phyloP scores from a whole-genome alignment of 1,140 invertebrate genomes.

The Brachionus rubens region DNA sequence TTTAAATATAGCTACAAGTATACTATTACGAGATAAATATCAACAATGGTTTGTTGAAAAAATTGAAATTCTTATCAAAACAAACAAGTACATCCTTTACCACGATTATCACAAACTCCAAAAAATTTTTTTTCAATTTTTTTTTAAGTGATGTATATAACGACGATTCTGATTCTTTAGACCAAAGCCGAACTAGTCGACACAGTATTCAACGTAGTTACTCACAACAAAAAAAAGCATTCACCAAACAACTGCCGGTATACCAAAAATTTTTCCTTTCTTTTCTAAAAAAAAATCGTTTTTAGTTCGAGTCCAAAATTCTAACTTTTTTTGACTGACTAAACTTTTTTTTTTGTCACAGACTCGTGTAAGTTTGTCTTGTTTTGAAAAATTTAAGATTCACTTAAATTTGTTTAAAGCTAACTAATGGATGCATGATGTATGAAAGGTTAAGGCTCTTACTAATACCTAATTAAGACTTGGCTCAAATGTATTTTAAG shows the following conservation, averaged over 20 bases:
- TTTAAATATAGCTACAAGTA: conserved; percentile 70
- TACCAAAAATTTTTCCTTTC: neutral
- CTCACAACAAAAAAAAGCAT: neutral
- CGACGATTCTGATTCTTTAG: conserved; percentile 6
- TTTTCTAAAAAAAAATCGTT: neutral
- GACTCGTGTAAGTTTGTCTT: too few species aligned
- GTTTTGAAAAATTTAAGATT: too few species aligned
- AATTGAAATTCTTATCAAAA: neutral
- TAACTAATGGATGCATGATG: too few species aligned
- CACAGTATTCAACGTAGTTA: conserved; percentile 26
- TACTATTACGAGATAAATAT: conserved; percentile 65
- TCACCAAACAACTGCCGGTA: conserved; percentile 13
- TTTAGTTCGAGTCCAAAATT: neutral
- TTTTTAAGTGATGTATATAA: conserved; percentile 18
- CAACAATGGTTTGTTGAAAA: conserved; percentile 46
- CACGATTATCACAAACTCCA: too few species aligned
- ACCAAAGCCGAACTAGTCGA: neutral
- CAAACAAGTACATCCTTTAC: conserved; percentile 1
- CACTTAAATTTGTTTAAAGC: too few species aligned
- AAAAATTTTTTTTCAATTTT: neutral
- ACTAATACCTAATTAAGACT: too few species aligned
- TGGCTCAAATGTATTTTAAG: too few species aligned
- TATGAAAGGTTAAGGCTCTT: too few species aligned
- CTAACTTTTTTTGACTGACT: too few species aligned
- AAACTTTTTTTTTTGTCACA: too few species aligned